Evolutionary conservation across 2,113 vertebrate genomes (phyloP).

Genomic region (Colistium nudipinnis): DNA sequence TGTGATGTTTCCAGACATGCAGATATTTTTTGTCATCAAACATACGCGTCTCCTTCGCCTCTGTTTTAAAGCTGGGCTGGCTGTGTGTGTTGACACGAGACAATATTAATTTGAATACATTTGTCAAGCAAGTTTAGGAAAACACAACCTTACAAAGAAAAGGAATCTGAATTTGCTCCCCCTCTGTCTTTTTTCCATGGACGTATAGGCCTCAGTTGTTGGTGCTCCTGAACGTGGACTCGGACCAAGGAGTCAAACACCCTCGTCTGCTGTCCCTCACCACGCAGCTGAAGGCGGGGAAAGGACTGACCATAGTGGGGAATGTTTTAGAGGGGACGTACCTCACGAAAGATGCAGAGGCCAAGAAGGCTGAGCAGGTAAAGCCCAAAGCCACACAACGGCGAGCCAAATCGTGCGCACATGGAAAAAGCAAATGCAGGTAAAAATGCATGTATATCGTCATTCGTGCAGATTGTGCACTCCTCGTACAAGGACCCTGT

Average conservation of each 20-base stretch:
- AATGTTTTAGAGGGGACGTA: conserved; percentile 92
- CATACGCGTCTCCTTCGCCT: neutral
- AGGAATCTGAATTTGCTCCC: neutral
- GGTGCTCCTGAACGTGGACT: conserved; percentile 91
- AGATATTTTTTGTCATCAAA: neutral
- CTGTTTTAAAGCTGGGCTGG: neutral
- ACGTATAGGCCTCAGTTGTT: conserved; percentile 89
- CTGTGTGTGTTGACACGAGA: neutral
- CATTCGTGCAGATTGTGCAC: neutral
- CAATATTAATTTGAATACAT: too few relatives aligned
- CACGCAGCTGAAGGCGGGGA: conserved; percentile 94
- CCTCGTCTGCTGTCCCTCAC: conserved; percentile 92
- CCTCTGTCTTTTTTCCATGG: neutral
- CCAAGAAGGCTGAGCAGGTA: conserved; percentile 92
- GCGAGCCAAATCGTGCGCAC: neutral
- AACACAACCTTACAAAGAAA: neutral
- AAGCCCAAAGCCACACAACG: neutral
- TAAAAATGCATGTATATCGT: neutral
- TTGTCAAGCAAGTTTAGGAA: too few relatives aligned
- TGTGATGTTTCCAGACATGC: conserved; percentile 6
- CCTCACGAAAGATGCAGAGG: conserved; percentile 87
- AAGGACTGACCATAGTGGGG: conserved; percentile 94
- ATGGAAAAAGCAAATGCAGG: neutral
- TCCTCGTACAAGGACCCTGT: neutral
- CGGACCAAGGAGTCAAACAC: conserved; percentile 88